A percentile compares a stretch with the other conserved stretches of the same genome.
Conservation (phyloP, 2,888 invertebrate species). For the Rhodophaea formosa region DNA sequence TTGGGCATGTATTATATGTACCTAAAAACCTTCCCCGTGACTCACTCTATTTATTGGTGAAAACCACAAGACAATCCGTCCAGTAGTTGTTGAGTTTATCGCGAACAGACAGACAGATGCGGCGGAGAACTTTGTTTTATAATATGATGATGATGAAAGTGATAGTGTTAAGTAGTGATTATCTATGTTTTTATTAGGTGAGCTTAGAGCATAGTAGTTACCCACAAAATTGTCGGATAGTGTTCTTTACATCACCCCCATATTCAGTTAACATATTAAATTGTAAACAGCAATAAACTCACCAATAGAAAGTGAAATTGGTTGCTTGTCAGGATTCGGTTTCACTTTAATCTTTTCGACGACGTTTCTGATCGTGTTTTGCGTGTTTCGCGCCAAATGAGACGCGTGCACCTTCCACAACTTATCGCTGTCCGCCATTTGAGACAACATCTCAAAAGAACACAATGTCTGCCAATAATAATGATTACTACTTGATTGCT, state of each 20-base stretch:
- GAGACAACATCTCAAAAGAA: constrained; percentile 54
- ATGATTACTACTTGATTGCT: not conserved
- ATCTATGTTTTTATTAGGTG: no score
- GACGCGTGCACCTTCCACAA: constrained; percentile 90
- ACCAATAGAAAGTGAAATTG: constrained; percentile 96
- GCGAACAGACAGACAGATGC: no score
- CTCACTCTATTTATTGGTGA: no score
- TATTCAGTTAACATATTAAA: not conserved
- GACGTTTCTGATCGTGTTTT: constrained; percentile 95
- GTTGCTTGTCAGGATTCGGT: constrained; percentile 94
- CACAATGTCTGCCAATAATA: not conserved
- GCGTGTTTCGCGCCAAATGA: constrained; percentile 88
- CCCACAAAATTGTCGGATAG: no score
- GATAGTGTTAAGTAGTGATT: no score
- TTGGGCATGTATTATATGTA: no score
- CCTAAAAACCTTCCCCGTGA: no score
- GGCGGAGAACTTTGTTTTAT: no score
- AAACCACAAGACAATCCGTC: no score
- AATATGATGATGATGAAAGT: no score
- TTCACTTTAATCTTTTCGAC: constrained; percentile 93
- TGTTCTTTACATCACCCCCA: not conserved
- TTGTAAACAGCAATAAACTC: constrained; percentile 57
- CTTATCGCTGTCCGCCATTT: constrained; percentile 31
- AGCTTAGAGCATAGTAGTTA: no score
- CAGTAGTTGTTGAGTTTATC: no score